Evolutionary conservation across 2,113 vertebrate species (phyloP), one percentile per base, ranked within the genome.

Genomic region (Benthochromis sp.): DNA sequence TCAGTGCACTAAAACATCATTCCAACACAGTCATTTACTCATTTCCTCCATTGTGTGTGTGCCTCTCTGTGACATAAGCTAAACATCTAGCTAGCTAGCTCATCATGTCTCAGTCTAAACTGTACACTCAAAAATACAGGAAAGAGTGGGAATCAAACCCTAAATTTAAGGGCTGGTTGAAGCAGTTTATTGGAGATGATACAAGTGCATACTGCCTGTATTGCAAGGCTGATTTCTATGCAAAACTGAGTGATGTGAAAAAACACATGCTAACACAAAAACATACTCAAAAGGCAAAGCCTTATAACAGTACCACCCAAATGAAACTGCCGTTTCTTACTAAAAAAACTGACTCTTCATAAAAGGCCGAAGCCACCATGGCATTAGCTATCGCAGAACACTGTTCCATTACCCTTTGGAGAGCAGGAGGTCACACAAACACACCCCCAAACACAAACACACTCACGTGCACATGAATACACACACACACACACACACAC

Each of bases 301-400:
- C 0, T 13, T 53, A 54, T 54, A 54, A 54, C 5, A 54, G n/a
- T 21, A 0, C 52, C 2, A 0, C 10, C 52, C 52, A 54, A 54
- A 54, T 54, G 52, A 54, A 54, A 54, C 52, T 54, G n/a, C 9
- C 0, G 5, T 54, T 54, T 21, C n/a, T 54, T 21, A 54, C 52
- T 21, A 54, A 54, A 54, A 52, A 54, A 54, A 11, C 19, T 0
- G 19, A 53, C 52, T 53, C 50, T 52, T n/a, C 19, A 21, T 0
- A 53, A 53, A 53, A 2, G 19, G 52, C 19, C 1, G 9, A 53
- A 21, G 52, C 52, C 52, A 53, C 19, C 52, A 53, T 53, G 52
- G 9, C 9, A 53, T 53, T 53, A 53, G 9, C 19, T 53, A 10
- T 53, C 0, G 9, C 50, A 6, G 50, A 53, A 53, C 50, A 53